These are phyloP conservation scores for Nannoperca australis DNA, from an alignment of 2,797 vertebrate species.

Conservation along the genomic window DNA sequence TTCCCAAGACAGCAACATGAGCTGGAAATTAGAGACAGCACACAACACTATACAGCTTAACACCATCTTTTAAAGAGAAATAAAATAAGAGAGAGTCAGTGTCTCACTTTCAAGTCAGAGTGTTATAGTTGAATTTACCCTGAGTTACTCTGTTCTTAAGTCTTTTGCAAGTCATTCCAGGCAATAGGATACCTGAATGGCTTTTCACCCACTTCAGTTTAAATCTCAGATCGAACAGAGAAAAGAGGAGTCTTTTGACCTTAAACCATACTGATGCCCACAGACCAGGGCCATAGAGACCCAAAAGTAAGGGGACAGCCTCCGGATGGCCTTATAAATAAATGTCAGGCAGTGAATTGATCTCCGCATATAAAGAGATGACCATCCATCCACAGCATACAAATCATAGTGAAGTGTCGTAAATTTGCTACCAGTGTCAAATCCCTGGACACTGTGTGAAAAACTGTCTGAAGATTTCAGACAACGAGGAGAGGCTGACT, in stretches of 20 bases:
- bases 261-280: conserved; percentile 14
- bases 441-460: not conserved
- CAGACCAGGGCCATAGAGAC: conserved; percentile 28
- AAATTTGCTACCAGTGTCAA: conserved; percentile 24
- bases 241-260: conserved; percentile 5
- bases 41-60: not conserved
- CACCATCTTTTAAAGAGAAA: not conserved
- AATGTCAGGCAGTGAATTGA: conserved; percentile 51
- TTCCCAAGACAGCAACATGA: not conserved
- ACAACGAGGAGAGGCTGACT: not conserved
- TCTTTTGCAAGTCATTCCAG: not conserved
- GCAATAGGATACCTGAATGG: not conserved
- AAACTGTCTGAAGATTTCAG: conserved; percentile 15
- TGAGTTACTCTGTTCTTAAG: not conserved
- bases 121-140: not conserved
- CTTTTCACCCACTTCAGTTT: conserved; percentile 1
- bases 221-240: conserved; percentile 7
- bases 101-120: not conserved
- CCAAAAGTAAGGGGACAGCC: conserved; percentile 35
- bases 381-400: conserved; percentile 42
- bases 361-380: conserved; percentile 50
- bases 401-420: conserved; percentile 33
- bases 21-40: not conserved
- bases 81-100: not conserved
- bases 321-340: conserved; percentile 45